phyloP scores from a whole-genome alignment of 2,113 vertebrate species.

The Erythrocercus mccallii region DNA sequence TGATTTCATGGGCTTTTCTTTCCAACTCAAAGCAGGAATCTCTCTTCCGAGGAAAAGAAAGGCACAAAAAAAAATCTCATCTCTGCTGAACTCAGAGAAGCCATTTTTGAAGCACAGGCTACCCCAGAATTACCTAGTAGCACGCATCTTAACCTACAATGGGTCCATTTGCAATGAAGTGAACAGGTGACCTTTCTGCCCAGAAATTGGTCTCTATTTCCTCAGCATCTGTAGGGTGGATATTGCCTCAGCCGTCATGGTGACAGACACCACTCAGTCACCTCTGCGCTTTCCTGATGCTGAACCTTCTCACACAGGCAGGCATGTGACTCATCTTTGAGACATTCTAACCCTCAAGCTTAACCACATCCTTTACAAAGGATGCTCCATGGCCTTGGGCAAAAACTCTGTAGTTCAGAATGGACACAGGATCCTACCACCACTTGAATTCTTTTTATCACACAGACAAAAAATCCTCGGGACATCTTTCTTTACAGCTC shows the following conservation, averaged over 20 bases:
- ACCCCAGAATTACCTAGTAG: background rate
- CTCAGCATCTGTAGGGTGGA: background rate
- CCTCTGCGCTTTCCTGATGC: background rate
- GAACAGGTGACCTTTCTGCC: background rate
- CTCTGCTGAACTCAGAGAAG: background rate
- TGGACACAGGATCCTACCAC: background rate
- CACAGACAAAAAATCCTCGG: background rate
- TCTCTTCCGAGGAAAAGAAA: background rate
- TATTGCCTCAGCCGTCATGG: background rate
- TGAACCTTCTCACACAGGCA: background rate
- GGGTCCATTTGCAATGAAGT: background rate
- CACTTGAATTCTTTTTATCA: background rate
- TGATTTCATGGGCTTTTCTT: background rate
- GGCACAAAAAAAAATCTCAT: background rate
- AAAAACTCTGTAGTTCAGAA: background rate
- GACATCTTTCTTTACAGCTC: background rate
- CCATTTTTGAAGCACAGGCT: background rate
- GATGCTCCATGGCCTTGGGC: background rate
- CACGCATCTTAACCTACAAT: background rate
- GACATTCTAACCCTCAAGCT: background rate
- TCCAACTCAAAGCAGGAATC: background rate
- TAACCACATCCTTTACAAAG: background rate
- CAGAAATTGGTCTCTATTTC: background rate
- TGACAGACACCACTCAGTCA: background rate
- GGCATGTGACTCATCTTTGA: background rate